Conservation (phyloP, 37 sponge, comb jelly and placozoan genomes). For the Crambe crambe region DNA sequence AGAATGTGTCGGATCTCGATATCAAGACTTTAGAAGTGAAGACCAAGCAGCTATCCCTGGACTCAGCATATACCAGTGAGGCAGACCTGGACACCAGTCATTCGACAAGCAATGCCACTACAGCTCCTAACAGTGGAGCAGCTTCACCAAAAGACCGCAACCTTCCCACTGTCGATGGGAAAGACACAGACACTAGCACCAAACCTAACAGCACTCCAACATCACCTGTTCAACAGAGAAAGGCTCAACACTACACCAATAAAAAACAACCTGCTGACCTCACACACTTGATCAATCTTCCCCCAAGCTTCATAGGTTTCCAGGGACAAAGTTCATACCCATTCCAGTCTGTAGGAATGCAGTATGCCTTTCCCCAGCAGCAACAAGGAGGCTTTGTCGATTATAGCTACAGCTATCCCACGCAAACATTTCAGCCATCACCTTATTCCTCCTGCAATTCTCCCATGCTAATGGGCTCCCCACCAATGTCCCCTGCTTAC, state of each 20-base stretch:
- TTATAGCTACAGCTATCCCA: neutral
- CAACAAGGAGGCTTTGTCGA: neutral
- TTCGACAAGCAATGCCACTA: neutral
- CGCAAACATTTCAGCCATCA: neutral
- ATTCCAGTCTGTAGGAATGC: neutral
- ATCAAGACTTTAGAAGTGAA: neutral
- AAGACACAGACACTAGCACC: neutral
- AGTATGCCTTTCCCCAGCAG: neutral
- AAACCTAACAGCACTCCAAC: neutral
- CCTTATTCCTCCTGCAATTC: too few relatives aligned
- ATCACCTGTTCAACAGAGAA: too few relatives aligned
- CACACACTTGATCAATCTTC: neutral
- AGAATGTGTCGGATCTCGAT: neutral
- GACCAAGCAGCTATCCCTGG: conserved; percentile 16
- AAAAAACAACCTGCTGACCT: neutral
- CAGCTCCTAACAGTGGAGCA: neutral
- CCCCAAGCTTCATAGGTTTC: neutral
- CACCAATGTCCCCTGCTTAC: too few relatives aligned
- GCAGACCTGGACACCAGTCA: neutral
- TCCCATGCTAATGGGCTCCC: too few relatives aligned
- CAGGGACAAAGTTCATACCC: neutral
- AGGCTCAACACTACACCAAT: neutral
- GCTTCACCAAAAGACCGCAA: neutral
- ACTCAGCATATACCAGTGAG: conserved; percentile 13
- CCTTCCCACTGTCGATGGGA: neutral